Base-by-base conservation (phyloP, 2,888 invertebrate genomes). In the Synanthedon vespiformis region DNA sequence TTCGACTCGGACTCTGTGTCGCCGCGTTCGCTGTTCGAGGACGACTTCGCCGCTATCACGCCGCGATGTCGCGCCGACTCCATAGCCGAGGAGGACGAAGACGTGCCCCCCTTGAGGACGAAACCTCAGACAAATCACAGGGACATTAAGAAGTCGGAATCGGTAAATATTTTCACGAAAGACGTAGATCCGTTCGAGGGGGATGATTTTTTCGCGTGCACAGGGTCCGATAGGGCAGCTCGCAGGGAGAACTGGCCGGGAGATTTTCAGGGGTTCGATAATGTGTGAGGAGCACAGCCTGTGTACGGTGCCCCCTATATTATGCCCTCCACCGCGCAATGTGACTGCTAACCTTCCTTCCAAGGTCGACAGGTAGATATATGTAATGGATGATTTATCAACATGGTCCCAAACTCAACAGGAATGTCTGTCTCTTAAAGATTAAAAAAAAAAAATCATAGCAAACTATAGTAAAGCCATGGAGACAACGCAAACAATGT, bases 131-230 rank as follows among this genome's bases (percentile, higher is more conserved):
- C 57, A 58, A 85, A 57, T 66, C 91, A 92, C 57, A 88, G 90
- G 53, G 90, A 93, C 66, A 91, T 95, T 50, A 94, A 94, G 67
- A 96, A 96, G 76, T 95, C 95, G 0, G 95, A 95, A 70, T 95
- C 95, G 3, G 93, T 95, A 8, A 95, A 96, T 77, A 96, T 96
- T 64, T 96, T 96, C 80, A 92, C 93, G 4, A 89, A 94, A 51
- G 95, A 95, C 68, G 90, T 90, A 49, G 96, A 96, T 81, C 96
- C 96, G 1, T 96, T 96, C 68, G 96, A 95, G 61, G 94, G 94
- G 52, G 94, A 95, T 63, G 95, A 95, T 61, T 96, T 96, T 80
- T 96, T 96, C 70, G 92, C 89, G 11, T 84, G 86, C 59, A 86
- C 88, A 0, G 87, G 88, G 0, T 86, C 88, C 0, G 88, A 86